A percentile compares a stretch with the other conserved stretches of the same genome.
Evolutionary conservation across 2,113 vertebrate species (phyloP).

Genomic region (Aldabrachelys gigantea): DNA sequence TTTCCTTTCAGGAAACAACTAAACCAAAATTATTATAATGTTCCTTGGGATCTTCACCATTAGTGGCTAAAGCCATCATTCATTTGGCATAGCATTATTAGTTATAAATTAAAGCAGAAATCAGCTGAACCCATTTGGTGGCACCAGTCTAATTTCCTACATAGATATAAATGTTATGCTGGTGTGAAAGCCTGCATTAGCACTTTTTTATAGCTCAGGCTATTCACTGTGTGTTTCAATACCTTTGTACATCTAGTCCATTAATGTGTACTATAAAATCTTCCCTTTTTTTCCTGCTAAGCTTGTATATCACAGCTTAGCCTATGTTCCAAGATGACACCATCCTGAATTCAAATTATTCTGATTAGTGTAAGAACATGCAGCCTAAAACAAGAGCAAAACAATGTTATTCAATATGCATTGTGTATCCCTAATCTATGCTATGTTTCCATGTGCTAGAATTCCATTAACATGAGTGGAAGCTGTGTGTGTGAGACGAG

Average conservation of each 20-base stretch:
- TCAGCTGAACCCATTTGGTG: neutral
- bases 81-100: neutral
- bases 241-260: neutral
- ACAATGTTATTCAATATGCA: neutral
- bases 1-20: slow-evolving; percentile 15
- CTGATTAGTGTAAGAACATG: slow-evolving; percentile 17
- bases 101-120: neutral
- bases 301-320: neutral
- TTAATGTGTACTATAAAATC: neutral
- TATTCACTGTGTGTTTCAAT: neutral
- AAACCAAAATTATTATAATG: neutral
- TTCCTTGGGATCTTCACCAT: neutral
- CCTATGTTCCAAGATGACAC: neutral
- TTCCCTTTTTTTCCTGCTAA: neutral
- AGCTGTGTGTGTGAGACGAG: neutral
- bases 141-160: neutral
- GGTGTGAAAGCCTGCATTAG: slow-evolving; percentile 22
- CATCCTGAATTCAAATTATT: slow-evolving; percentile 13
- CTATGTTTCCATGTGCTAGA: neutral
- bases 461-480: neutral
- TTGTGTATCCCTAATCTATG: neutral
- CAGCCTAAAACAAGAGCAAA: slow-evolving; percentile 7
- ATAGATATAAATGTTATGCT: slow-evolving; percentile 15
- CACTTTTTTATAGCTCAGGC: slow-evolving; percentile 14
- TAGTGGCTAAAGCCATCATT: neutral